These are phyloP conservation scores for Naso thynnoides DNA, from an alignment of 2,797 vertebrate genomes.

Conservation along the genomic window DNA sequence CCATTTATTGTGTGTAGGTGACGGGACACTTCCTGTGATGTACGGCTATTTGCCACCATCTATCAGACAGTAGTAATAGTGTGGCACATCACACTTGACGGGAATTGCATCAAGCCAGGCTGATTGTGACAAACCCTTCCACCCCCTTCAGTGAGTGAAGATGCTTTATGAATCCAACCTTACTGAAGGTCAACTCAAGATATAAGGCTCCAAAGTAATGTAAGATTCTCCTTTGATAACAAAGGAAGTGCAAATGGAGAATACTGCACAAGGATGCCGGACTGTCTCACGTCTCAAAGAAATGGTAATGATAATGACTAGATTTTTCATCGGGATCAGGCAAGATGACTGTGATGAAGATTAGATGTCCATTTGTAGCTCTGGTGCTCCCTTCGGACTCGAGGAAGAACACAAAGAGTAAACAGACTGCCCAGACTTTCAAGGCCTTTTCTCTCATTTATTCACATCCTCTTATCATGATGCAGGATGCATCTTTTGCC, in stretches of 20 bases:
- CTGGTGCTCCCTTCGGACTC: conserved; percentile 19
- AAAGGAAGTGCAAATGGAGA: conserved; percentile 11
- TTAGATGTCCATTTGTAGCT: conserved; percentile 22
- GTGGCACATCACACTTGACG: conserved; percentile 25
- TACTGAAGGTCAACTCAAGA: conserved; percentile 48
- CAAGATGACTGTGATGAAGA: conserved; percentile 27
- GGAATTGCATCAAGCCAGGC: conserved; percentile 36
- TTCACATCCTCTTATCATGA: conserved; percentile 11
- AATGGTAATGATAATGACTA: conserved; percentile 28
- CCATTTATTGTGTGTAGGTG: conserved; percentile 33
- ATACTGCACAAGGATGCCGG: not conserved
- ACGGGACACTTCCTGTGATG: conserved; percentile 54
- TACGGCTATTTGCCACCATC: conserved; percentile 48
- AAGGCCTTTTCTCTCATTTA: conserved; percentile 21
- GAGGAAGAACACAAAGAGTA: conserved; percentile 2
- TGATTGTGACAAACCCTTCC: conserved; percentile 50
- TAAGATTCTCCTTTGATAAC: conserved; percentile 8
- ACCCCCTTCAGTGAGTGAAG: conserved; percentile 32
- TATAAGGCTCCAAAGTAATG: conserved; percentile 5
- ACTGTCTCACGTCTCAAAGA: conserved; percentile 13
- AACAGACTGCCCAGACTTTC: conserved; percentile 14
- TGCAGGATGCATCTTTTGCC: not conserved
- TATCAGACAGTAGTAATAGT: conserved; percentile 44
- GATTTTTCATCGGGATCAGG: conserved; percentile 45
- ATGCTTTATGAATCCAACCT: conserved; percentile 32